A percentile compares a stretch with the other conserved stretches of the same genome.
phyloP scores from a whole-genome alignment of 2,113 vertebrate species.

The Bufo gargarizans region DNA sequence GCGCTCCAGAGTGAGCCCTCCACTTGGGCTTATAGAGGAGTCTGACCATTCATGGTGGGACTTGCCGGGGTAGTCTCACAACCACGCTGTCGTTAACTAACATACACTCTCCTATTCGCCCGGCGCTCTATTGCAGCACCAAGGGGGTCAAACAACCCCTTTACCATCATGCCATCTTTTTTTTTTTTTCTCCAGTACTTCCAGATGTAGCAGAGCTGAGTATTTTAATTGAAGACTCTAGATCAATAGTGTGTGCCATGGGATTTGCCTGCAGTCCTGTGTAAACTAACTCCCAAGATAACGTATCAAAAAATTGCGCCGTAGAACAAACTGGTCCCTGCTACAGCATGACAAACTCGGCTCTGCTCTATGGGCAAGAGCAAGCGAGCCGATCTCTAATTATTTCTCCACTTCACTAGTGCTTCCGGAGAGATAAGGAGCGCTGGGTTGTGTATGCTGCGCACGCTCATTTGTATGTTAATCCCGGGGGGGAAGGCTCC shows the following conservation, averaged over 20 bases:
- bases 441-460: background rate
- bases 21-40: too few species aligned
- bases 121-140: too few species aligned
- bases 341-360: background rate
- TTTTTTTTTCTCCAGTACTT: background rate
- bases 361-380: background rate
- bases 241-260: background rate
- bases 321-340: background rate
- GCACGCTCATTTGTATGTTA: conserved; percentile 31
- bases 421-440: background rate
- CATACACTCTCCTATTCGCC: too few species aligned
- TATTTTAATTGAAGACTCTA: background rate
- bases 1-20: too few species aligned
- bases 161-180: background rate
- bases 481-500: conserved; percentile 3
- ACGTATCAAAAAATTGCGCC: background rate
- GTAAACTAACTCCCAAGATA: background rate
- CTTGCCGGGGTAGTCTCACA: too few species aligned
- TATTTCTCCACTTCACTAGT: conserved; percentile 31
- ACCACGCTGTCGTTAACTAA: too few species aligned
- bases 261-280: background rate
- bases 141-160: too few species aligned
- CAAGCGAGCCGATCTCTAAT: background rate
- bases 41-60: too few species aligned
- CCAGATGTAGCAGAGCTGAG: background rate